These are phyloP conservation scores for Athetis lepigone DNA, from an alignment of 2,888 invertebrate genomes.

Conservation along the genomic window DNA sequence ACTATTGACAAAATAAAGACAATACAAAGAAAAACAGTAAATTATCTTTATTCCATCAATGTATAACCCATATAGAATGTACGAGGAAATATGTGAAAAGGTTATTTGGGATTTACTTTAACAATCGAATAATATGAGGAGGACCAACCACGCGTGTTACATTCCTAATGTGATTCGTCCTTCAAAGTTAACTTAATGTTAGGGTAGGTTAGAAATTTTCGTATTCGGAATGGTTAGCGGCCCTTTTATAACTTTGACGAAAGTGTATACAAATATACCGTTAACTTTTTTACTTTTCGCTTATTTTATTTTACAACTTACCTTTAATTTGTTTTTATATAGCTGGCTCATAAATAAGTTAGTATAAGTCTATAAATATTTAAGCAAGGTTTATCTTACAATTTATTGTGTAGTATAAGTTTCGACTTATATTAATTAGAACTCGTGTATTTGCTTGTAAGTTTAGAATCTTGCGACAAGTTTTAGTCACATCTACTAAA, in stretches of 20 bases:
- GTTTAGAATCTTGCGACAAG: too few species aligned
- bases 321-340: too few species aligned
- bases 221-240: constrained; percentile 21
- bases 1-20: neutral
- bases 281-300: constrained; percentile 8
- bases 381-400: too few species aligned
- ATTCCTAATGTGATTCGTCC: constrained; percentile 32
- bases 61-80: constrained; percentile 12
- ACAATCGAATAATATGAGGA: constrained; percentile 44
- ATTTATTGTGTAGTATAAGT: too few species aligned
- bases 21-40: neutral
- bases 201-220: constrained; percentile 32
- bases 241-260: constrained; percentile 15
- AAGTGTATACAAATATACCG: constrained; percentile 4
- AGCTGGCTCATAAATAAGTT: too few species aligned
- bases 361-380: too few species aligned
- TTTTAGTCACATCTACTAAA: too few species aligned
- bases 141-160: constrained; percentile 32
- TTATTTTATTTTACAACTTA: too few species aligned
- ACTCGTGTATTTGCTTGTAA: too few species aligned
- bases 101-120: constrained; percentile 31
- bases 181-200: constrained; percentile 36
- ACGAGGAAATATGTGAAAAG: constrained; percentile 21
- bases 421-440: too few species aligned
- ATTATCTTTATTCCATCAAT: constrained; percentile 9